Percentiles rank a stretch among this genome's conserved stretches.
Conservation (phyloP, 2,888 invertebrate genomes). For the Ophraella communa region DNA sequence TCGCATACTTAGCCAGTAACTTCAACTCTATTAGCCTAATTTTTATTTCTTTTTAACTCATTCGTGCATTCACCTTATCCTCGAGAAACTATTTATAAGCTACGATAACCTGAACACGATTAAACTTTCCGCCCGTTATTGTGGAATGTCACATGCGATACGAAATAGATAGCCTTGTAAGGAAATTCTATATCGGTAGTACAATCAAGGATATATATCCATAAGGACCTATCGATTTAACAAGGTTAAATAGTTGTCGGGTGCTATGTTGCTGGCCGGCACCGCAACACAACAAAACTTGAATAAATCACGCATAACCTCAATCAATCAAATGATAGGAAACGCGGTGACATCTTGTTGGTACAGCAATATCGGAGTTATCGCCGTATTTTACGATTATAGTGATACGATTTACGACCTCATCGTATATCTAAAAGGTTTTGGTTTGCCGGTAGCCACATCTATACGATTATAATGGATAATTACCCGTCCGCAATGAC, state of each 20-base stretch:
- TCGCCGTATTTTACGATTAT: neutral
- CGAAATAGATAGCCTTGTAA: conserved; percentile 18
- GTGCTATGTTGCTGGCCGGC: conserved; percentile 30
- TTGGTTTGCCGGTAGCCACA: neutral
- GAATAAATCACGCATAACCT: conserved; percentile 43
- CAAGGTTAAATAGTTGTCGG: conserved; percentile 32
- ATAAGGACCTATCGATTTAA: conserved; percentile 45
- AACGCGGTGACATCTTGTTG: conserved; percentile 48
- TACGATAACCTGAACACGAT: conserved; percentile 16
- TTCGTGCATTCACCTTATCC: conserved; percentile 5
- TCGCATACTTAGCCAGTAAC: too few relatives aligned
- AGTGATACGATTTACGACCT: neutral
- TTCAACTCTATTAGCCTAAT: too few relatives aligned
- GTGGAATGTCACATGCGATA: conserved; percentile 25
- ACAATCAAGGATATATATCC: conserved; percentile 40
- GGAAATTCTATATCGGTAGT: conserved; percentile 30
- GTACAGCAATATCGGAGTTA: neutral
- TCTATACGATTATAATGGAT: neutral
- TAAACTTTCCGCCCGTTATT: conserved; percentile 19
- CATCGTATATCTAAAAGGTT: neutral
- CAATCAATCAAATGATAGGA: conserved; percentile 48
- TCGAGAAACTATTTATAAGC: conserved; percentile 6
- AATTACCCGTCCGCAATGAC: neutral
- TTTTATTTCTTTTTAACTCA: neutral
- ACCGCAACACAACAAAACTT: conserved; percentile 23